Evolutionary conservation across 2,797 vertebrate genomes (phyloP), one percentile per base, ranked within the genome.

Genomic region (Darevskia nairensis): DNA sequence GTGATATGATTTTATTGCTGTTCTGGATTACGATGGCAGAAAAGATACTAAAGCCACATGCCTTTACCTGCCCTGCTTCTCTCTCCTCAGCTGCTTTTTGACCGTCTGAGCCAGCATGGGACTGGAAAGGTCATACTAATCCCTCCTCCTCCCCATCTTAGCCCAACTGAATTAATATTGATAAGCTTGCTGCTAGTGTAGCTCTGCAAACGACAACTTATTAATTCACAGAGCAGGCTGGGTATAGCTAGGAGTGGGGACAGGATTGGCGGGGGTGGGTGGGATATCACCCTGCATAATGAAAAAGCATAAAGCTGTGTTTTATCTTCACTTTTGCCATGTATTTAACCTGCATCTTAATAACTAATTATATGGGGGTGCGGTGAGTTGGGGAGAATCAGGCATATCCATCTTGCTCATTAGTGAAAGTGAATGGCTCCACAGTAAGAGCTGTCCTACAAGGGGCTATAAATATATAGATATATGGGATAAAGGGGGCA

Each of bases 141-240:
- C 94, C 94, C 94, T 95, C 93, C 94, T 95, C 93, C 93, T 92
- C 94, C 93, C 91, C 88, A 88, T 82, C 89, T 1, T 0, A 92
- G 91, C 93, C 93, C 94, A 94, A 94, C 6, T 74, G 94, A 90
- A 95, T 96, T 94, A 95, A 96, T 95, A 95, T 95, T 94, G 95
- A 95, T 95, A 90, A 94, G 94, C 94, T 93, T 85, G 88, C 94
- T 84, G 91, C 91, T 2, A 87, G 88, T 87, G 92, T 91, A 91
- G 91, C 91, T 95, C 92, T 93, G 93, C 84, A 93, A 92, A 92
- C 89, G 90, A 88, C 89, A 93, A 89, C 92, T 90, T 93, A 90
- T 89, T 82, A 77, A 88, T 85, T 90, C 77, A 91, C 88, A 83
- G 87, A 92, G 92, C 72, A 90, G 72, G 85, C 0, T 8, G 87